phyloP scores from a whole-genome alignment of 2,113 vertebrate genomes.

The Antechinus flavipes region DNA sequence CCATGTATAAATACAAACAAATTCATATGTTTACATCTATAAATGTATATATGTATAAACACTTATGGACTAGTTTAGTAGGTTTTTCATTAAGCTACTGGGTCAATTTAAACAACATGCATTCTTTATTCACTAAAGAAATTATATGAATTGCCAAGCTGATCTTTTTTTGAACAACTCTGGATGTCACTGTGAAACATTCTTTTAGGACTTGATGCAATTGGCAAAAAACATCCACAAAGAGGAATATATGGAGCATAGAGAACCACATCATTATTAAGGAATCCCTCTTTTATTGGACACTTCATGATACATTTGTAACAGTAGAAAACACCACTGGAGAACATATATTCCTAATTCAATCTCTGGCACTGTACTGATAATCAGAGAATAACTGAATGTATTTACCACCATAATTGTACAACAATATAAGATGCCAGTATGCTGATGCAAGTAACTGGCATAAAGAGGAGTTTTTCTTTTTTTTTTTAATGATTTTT shows the following conservation, averaged over 20 bases:
- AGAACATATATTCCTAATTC: not conserved
- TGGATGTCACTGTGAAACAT: not conserved
- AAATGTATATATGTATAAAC: not conserved
- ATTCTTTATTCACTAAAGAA: not conserved
- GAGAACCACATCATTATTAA: not conserved
- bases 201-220: not conserved
- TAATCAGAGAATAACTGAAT: not conserved
- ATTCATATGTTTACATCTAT: not conserved
- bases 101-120: not conserved
- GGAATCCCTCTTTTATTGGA: not conserved
- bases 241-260: not conserved
- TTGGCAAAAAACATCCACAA: not conserved
- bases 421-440: not conserved
- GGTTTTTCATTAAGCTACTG: not conserved
- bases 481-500: too few species aligned
- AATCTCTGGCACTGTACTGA: not conserved
- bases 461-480: not conserved
- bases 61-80: not conserved
- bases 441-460: not conserved
- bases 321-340: not conserved
- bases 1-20: not conserved
- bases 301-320: not conserved
- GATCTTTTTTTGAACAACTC: not conserved
- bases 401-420: not conserved
- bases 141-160: not conserved